phyloP scores from a whole-genome alignment of 2,113 vertebrate genomes.

The Lampris incognitus region DNA sequence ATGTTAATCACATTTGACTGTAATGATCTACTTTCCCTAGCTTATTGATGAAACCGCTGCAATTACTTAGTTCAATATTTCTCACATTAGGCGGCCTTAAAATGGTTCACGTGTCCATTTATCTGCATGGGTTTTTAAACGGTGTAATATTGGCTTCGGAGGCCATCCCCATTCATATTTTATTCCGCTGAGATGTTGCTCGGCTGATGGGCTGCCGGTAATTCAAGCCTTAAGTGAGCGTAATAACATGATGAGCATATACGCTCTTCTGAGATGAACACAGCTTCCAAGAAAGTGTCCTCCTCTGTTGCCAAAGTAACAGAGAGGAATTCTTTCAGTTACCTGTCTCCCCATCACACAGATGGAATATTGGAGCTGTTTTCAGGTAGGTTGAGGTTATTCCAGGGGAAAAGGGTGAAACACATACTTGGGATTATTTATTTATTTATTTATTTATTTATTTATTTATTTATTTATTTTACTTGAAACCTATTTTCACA shows the following conservation, averaged over 20 bases:
- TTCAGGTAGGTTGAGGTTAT: conserved; percentile 16
- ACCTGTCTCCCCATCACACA: conserved; percentile 57
- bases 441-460: no score
- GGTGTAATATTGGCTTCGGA: conserved; percentile 67
- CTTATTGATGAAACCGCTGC: conserved; percentile 77
- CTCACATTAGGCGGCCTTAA: conserved; percentile 79
- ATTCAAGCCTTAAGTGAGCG: conserved; percentile 77
- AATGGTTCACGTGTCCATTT: conserved; percentile 76
- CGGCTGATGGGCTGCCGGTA: conserved; percentile 77
- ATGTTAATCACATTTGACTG: conserved; percentile 77
- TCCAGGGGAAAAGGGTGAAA: neutral
- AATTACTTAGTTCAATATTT: conserved; percentile 83
- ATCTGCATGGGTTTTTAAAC: conserved; percentile 71
- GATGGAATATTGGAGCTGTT: conserved; percentile 62
- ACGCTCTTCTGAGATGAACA: conserved; percentile 69
- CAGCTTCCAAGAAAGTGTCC: conserved; percentile 62
- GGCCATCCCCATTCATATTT: conserved; percentile 76
- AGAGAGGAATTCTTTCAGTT: conserved; percentile 58
- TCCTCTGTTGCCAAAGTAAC: conserved; percentile 49
- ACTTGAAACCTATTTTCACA: conserved; percentile 37
- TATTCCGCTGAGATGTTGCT: conserved; percentile 77
- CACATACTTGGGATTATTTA: neutral
- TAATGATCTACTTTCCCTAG: conserved; percentile 75
- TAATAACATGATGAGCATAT: conserved; percentile 69
- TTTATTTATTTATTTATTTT: conserved; percentile 10